Evolutionary conservation across 2,888 invertebrate species (phyloP), one percentile per base, ranked within the genome.

Genomic region (Cotesia congregata): DNA sequence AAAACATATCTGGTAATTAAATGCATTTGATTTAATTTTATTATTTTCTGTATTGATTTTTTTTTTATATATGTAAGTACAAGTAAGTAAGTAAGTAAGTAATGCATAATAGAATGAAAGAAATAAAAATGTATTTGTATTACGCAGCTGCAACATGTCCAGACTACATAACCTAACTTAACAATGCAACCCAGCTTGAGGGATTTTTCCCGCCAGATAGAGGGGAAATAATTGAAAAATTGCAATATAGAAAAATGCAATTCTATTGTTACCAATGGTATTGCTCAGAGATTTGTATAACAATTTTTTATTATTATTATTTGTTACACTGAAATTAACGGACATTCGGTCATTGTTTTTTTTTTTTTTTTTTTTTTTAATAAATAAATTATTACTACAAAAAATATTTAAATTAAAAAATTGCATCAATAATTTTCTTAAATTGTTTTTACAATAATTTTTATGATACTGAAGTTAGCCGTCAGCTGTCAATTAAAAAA

Each of bases 131-230:
- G 50, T 50, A 50, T 4, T 50, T 50, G 50, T 50, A 50, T 12
- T 50, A 41, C 68, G 68, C 68, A 68, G 68, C 68, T 68, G 68
- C 50, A 38, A 40, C 67, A 12, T 6, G 1, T 30, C 1, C 9
- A 41, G 6, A 68, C 20, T 3, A 68, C 68, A 15, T 68, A 68
- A 68, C 68, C 68, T 68, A 6, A 41, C 5, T 39, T 39, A 41
- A 5, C 15, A 12, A 4, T 15, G 7, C 17, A 6, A 6, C 50
- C 9, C 50, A 50, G 50, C 50, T 50, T 50, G 50, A 50, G 9
- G 7, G 7, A 9, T 50, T 50, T 50, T 50, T 50, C 50, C 50
- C 50, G 50, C 50, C 50, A 50, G 50, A 50, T 12, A 50, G 50
- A 50, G 50, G 50, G 50, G 50, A 12, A 50, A 50, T 50, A 9